Conservation (phyloP, 2,888 invertebrate species). For the Zele albiditarsus region DNA sequence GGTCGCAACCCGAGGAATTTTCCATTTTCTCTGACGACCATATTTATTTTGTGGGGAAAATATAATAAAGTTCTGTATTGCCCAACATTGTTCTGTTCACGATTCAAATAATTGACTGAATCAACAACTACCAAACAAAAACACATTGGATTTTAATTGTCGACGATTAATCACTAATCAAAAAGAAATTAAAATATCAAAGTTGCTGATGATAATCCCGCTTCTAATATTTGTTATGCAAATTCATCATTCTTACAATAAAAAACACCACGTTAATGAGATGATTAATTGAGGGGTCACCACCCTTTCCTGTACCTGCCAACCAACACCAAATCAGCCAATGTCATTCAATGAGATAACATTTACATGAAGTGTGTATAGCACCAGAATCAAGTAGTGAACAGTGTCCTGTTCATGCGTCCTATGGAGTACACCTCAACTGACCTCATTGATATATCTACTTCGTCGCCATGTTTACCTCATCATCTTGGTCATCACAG, state of each 20-base stretch:
- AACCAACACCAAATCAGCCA: background rate
- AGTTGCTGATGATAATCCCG: too few species aligned
- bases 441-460: background rate
- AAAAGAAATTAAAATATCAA: too few species aligned
- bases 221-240: too few species aligned
- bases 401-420: background rate
- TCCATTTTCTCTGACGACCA: background rate
- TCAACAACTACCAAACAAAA: background rate
- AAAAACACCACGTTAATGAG: too few species aligned
- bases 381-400: background rate
- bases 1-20: background rate
- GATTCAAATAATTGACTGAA: slow-evolving; percentile 11
- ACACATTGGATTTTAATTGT: background rate
- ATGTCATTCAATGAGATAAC: background rate
- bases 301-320: background rate
- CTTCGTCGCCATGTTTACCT: slow-evolving; percentile 16
- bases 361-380: background rate
- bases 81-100: background rate
- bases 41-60: background rate
- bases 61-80: background rate
- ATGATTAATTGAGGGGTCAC: too few species aligned
- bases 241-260: too few species aligned
- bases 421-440: background rate
- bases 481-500: slow-evolving; percentile 17
- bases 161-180: background rate